Evolutionary conservation across 2,888 invertebrate species (phyloP).

Genomic region (Lepidocyrtinus sp.): DNA sequence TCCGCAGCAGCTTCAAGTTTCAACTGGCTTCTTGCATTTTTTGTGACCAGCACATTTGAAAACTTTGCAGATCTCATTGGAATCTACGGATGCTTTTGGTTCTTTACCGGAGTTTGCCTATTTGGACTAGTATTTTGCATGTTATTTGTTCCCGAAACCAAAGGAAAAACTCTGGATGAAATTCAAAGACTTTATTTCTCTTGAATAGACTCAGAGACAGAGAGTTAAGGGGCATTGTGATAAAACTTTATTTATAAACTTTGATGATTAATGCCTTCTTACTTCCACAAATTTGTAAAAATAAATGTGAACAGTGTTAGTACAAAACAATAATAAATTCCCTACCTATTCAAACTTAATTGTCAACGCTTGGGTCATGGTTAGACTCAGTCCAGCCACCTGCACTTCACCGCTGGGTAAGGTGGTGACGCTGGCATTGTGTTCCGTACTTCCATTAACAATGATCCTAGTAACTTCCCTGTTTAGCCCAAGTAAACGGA

Average conservation of each 20-base stretch:
- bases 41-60: constrained; percentile 64
- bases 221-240: not conserved
- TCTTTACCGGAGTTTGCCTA: constrained; percentile 53
- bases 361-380: constrained; percentile 38
- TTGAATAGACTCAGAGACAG: too few species aligned
- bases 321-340: not conserved
- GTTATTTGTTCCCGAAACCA: constrained; percentile 63
- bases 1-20: constrained; percentile 53
- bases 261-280: not conserved
- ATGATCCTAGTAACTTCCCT: constrained; percentile 70
- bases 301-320: too few species aligned
- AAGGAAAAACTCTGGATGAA: constrained; percentile 63
- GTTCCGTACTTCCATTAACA: constrained; percentile 71
- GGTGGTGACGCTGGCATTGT: constrained; percentile 54
- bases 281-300: not conserved
- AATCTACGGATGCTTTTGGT: constrained; percentile 58
- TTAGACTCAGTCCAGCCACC: constrained; percentile 56
- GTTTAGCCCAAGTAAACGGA: constrained; percentile 61
- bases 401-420: constrained; percentile 64
- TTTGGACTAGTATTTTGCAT: constrained; percentile 53
- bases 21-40: constrained; percentile 63
- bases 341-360: constrained; percentile 47
- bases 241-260: not conserved
- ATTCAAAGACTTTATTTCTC: constrained; percentile 60
- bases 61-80: constrained; percentile 47